These are phyloP conservation scores for Stegana nigrithorax DNA, from an alignment of 2,888 invertebrate genomes.

Conservation along the genomic window DNA sequence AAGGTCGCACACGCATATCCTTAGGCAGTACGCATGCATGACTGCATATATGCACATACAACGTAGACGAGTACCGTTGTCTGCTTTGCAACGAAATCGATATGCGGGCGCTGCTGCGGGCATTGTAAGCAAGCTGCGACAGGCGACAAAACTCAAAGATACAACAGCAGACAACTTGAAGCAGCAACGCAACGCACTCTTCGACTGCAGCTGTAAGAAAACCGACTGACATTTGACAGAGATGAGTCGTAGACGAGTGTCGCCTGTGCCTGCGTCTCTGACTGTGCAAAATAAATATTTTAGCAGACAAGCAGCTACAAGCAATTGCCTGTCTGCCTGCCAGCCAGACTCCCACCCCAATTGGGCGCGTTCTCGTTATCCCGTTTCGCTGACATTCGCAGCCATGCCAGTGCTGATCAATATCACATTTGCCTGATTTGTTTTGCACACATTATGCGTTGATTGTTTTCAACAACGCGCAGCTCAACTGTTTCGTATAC, in stretches of 20 bases:
- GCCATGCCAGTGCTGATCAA: constrained; percentile 39
- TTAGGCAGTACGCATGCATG: constrained; percentile 47
- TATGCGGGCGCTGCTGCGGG: constrained; percentile 49
- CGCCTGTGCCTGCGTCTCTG: too few species aligned
- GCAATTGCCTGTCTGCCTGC: not conserved
- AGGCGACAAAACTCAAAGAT: too few species aligned
- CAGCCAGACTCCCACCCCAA: not conserved
- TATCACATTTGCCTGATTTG: constrained; percentile 56
- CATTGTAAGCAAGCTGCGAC: too few species aligned
- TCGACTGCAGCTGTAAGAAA: constrained; percentile 35
- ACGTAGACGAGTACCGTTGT: too few species aligned
- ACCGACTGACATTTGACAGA: constrained; percentile 10
- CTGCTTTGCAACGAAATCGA: constrained; percentile 60
- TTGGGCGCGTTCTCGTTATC: not conserved
- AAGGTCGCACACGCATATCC: constrained; percentile 51
- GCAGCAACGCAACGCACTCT: constrained; percentile 26
- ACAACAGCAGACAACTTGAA: constrained; percentile 8
- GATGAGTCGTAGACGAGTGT: too few species aligned
- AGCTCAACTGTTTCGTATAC: too few species aligned
- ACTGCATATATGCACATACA: constrained; percentile 58
- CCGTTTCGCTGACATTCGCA: constrained; percentile 1
- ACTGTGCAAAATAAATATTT: not conserved
- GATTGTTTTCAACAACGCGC: too few species aligned
- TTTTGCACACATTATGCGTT: constrained; percentile 54
- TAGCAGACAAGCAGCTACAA: not conserved